Evolutionary conservation across 2,888 invertebrate species (phyloP), one percentile per base, ranked within the genome.

Genomic region (Spilosoma lubricipeda): DNA sequence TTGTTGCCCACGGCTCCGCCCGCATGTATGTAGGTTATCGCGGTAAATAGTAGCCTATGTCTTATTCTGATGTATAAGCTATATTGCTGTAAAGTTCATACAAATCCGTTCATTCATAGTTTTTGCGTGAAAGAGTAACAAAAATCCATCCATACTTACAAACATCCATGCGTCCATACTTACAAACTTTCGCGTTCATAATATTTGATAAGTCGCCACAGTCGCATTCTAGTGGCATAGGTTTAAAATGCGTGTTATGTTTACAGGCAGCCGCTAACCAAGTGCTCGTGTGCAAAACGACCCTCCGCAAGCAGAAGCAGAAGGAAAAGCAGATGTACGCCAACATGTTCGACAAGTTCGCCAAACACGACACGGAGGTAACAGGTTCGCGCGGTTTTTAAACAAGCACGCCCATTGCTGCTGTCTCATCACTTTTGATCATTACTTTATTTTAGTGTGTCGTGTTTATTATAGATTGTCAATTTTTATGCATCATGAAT

Each of bases 301-400:
- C 97, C 77, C 96, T 99, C 30, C 97, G 97, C 90, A 97, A 98
- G 82, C 97, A 98, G 86, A 96, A 97, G 80, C 96, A 97, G 73
- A 97, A 97, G 77, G 99, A 99, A 92, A 99, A 98, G 95, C 97
- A 97, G 89, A 96, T 98, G 56, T 99, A 99, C 92, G 98, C 98
- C 23, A 99, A 98, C 92, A 99, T 99, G 98, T 99, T 99, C 93
- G 97, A 98, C 85, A 99, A 98, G 93, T 98, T 99, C 94, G 98
- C 98, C 8, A 97, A 97, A 84, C 97, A 97, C 92, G 98, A 98
- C 94, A 96, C 96, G 90, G 97, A 97, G 97, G 97, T 97, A 96
- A 95, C 93, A 96, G 96, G 96, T 96, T 82, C 88, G 90, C 72
- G 74, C 73, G n/a, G 59, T 65, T 67, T 68, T 2, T 76, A 72